phyloP scores from a whole-genome alignment of 2,113 vertebrate species.

The Podilymbus podiceps region DNA sequence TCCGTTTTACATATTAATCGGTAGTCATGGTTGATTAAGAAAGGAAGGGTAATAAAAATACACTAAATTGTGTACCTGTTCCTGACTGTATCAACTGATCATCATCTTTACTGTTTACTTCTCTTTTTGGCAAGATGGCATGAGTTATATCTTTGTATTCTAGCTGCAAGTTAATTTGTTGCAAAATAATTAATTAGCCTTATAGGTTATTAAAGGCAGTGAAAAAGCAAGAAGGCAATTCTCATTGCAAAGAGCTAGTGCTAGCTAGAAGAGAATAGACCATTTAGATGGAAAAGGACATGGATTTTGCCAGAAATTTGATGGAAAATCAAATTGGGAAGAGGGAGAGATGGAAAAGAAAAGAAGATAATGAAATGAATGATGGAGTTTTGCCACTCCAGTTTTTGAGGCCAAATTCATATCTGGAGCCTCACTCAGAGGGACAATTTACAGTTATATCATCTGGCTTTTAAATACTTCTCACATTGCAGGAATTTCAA shows the following conservation, averaged over 20 bases:
- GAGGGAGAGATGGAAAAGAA: background rate
- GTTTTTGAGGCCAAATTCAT: background rate
- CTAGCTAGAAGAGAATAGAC: background rate
- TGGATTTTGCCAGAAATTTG: background rate
- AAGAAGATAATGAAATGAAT: background rate
- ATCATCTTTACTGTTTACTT: background rate
- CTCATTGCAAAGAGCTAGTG: background rate
- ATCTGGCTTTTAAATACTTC: background rate
- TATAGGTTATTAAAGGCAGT: background rate
- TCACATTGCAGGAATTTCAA: background rate
- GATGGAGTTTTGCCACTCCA: background rate
- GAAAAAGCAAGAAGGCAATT: background rate
- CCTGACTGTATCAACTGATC: background rate
- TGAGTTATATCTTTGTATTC: background rate
- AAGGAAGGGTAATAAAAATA: background rate
- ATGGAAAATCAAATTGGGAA: background rate
- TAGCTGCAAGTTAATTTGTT: background rate
- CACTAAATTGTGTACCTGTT: background rate
- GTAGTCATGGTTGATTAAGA: background rate
- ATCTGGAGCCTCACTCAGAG: conserved; percentile 2
- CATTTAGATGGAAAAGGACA: background rate
- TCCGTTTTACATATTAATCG: background rate
- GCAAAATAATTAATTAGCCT: background rate
- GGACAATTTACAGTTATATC: background rate
- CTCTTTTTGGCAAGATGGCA: background rate